Evolutionary conservation across 2,113 vertebrate genomes (phyloP).

Genomic region (Eurypyga helias): DNA sequence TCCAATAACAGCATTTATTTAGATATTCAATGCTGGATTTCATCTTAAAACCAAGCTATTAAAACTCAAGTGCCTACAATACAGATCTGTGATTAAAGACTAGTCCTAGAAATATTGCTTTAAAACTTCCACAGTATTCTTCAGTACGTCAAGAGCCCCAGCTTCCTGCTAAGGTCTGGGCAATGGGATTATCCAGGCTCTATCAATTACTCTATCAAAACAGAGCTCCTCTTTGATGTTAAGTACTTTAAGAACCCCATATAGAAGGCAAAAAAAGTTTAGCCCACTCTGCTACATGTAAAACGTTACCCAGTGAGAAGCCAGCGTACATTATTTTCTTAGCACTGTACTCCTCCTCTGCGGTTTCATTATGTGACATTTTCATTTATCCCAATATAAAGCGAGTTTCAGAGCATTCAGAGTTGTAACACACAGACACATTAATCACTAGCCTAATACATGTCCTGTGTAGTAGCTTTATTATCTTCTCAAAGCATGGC

Average conservation of each 20-base stretch:
- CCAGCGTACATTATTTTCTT: constrained; percentile 6
- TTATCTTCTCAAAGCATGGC: constrained; percentile 64
- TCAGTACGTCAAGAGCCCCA: neutral
- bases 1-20: neutral
- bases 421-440: constrained; percentile 41
- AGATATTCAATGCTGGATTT: neutral
- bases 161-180: neutral
- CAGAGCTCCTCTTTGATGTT: constrained; percentile 23
- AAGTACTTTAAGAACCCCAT: constrained; percentile 20
- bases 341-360: constrained; percentile 16
- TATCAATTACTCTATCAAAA: constrained; percentile 42
- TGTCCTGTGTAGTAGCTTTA: constrained; percentile 54
- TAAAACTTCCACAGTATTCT: neutral
- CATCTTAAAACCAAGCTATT: neutral
- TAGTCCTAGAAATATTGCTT: neutral
- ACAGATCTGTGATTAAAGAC: neutral
- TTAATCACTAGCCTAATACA: constrained; percentile 64
- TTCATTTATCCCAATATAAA: constrained; percentile 52
- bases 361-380: constrained; percentile 41
- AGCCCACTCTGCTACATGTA: neutral
- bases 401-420: neutral
- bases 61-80: neutral
- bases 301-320: constrained; percentile 31
- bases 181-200: neutral
- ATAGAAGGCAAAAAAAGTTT: neutral